Conservation (phyloP, 2,888 invertebrate species). For the Marasmarcha lunaedactyla region DNA sequence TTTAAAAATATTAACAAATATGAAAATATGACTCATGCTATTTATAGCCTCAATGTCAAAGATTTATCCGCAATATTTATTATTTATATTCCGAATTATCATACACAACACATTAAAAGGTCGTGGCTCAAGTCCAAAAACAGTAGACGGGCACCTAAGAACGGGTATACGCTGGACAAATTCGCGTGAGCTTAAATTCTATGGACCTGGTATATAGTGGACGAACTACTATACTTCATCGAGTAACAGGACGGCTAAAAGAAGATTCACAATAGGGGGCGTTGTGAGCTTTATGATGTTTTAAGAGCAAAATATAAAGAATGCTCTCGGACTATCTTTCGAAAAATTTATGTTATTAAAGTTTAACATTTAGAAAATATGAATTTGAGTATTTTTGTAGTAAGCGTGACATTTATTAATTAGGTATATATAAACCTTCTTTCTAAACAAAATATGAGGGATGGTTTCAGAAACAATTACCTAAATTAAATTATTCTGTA, state of each 20-base stretch:
- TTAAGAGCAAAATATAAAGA: too few relatives aligned
- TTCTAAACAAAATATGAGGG: too few relatives aligned
- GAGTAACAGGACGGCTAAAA: constrained; percentile 21
- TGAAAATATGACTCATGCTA: neutral
- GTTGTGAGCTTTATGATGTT: constrained; percentile 8
- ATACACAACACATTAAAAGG: neutral
- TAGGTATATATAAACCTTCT: too few relatives aligned
- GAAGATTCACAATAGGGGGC: constrained; percentile 28
- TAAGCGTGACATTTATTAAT: too few relatives aligned
- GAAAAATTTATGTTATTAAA: too few relatives aligned
- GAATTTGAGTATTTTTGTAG: too few relatives aligned
- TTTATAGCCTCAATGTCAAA: neutral
- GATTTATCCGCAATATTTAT: neutral
- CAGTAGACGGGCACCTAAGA: constrained; percentile 1
- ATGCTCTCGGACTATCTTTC: too few relatives aligned
- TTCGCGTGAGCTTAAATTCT: constrained; percentile 16
- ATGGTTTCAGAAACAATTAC: too few relatives aligned
- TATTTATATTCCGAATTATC: neutral
- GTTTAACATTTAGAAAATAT: too few relatives aligned
- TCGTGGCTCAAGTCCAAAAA: neutral
- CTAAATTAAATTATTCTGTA: too few relatives aligned
- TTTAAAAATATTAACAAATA: too few relatives aligned
- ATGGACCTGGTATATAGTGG: constrained; percentile 7
- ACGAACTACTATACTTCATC: constrained; percentile 15
- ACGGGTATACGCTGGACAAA: constrained; percentile 5